Evolutionary conservation across 2,888 invertebrate species (phyloP), one percentile per base, ranked within the genome.

Genomic region (Xylota segnis): DNA sequence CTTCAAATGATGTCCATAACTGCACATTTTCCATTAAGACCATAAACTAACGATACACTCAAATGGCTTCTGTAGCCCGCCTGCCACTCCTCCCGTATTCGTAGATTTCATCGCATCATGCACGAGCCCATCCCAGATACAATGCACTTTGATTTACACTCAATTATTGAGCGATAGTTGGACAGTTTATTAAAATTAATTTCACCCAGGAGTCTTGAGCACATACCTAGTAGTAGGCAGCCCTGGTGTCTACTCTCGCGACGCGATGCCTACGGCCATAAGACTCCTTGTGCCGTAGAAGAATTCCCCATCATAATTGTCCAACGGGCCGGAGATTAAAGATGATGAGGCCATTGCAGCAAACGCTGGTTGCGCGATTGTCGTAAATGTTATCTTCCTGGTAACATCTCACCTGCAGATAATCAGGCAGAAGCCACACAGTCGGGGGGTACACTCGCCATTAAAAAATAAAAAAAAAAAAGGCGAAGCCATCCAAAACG

Each of bases 361-460:
- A 58, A 75, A 59, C 34, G 43, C 47, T 76, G 70, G 50, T 79
- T 71, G 59, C 40, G 58, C 54, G 75, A 84, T 75, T 79, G 79
- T 79, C 86, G 72, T 86, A 82, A 86, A 82, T 72, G 86, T 86
- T 86, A 86, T 86, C 82, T 86, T 58, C 56, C 72, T 66, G 76
- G 76, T 82, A 82, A 81, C 86, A 86, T 86, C 86, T 86, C 82
- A 81, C 81, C 86, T 86, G 76, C 43, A 82, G 82, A 82, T 86
- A 82, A 83, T 77, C 76, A 86, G 71, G 52, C 86, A 81, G 81
- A 61, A 86, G 82, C 81, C 81, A 66, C 71, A 84, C 77, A 83
- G 59, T 59, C 43, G 56, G 72, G 56, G 72, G 59, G 52, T 59
- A 59, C 14, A 56, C 54, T 54, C 50, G 37, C 71, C 59, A 59